Percentiles rank a stretch among this genome's conserved stretches.
Evolutionary conservation across 30 jellyfish, hydroid and myxozoan species (phyloP).

Genomic region (Clytia hemisphaerica): DNA sequence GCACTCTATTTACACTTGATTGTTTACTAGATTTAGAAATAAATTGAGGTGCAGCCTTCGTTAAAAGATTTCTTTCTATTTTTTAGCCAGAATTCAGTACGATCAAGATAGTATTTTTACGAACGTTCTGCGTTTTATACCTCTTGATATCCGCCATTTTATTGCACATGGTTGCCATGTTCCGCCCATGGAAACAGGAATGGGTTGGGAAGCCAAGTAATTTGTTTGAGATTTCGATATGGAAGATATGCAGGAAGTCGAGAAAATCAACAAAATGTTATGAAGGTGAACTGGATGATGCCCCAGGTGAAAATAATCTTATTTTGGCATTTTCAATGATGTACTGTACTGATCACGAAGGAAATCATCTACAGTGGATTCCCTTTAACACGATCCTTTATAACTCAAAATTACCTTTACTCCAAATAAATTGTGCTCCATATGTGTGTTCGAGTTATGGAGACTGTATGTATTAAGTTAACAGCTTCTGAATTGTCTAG

Average conservation of each 20-base stretch:
- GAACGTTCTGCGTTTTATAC: background rate
- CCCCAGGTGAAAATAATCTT: constrained; percentile 1
- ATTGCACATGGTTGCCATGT: background rate
- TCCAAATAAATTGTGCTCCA: too few species aligned
- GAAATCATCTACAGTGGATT: background rate
- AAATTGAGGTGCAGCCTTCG: too few species aligned
- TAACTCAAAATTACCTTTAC: too few species aligned
- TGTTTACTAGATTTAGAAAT: too few species aligned
- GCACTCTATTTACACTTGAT: too few species aligned
- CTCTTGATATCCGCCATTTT: background rate
- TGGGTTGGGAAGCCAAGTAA: background rate
- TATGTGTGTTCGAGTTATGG: too few species aligned
- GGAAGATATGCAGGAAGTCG: background rate
- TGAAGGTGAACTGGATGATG: constrained; percentile 1
- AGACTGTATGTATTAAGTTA: too few species aligned
- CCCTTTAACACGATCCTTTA: too few species aligned
- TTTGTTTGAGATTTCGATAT: background rate
- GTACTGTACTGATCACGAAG: background rate
- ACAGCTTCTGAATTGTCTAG: too few species aligned
- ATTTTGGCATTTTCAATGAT: background rate
- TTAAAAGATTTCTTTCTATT: too few species aligned
- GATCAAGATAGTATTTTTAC: background rate
- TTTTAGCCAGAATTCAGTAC: background rate
- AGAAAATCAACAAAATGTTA: background rate
- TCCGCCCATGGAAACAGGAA: constrained; percentile 13